Percentiles rank a stretch among this genome's conserved stretches.
Conservation (phyloP, 2,797 vertebrate species). For the Lagocephalus sceleratus region DNA sequence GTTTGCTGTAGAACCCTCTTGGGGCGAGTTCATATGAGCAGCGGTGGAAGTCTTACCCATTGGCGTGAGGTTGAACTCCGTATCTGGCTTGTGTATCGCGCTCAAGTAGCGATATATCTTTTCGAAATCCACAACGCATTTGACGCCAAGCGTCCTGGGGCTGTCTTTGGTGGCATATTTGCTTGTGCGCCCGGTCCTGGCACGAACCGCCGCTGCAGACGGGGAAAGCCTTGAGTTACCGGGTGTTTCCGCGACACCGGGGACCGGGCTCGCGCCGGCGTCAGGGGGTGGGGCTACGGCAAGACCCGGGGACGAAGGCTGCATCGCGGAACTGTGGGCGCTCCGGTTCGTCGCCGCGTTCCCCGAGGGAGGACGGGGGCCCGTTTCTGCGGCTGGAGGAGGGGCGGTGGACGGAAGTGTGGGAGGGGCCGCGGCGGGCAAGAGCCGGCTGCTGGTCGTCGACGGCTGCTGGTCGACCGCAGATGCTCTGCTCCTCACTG, state of each 20-base stretch:
- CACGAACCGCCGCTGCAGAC: rapidly evolving
- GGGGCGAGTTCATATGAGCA: background rate
- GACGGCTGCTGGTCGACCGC: too few relatives aligned
- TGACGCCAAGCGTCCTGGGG: slow-evolving; percentile 7
- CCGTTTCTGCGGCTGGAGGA: too few relatives aligned
- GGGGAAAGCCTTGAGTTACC: background rate
- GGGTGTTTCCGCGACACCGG: background rate
- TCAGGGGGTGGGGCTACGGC: background rate
- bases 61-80: slow-evolving; percentile 50
- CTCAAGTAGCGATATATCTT: slow-evolving; percentile 71
- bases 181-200: slow-evolving; percentile 2
- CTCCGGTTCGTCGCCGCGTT: too few relatives aligned
- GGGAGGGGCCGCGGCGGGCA: too few relatives aligned
- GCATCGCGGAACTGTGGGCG: too few relatives aligned
- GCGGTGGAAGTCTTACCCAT: slow-evolving; percentile 67
- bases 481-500: too few relatives aligned
- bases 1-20: background rate
- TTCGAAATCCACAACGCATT: slow-evolving; percentile 67
- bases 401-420: too few relatives aligned
- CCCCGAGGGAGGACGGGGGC: too few relatives aligned
- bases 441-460: too few relatives aligned
- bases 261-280: too few relatives aligned
- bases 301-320: too few relatives aligned
- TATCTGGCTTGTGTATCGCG: slow-evolving; percentile 11
- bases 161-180: slow-evolving; percentile 3